phyloP scores from a whole-genome alignment of 2,888 invertebrate species.

The Stenchaetothrips biformis region DNA sequence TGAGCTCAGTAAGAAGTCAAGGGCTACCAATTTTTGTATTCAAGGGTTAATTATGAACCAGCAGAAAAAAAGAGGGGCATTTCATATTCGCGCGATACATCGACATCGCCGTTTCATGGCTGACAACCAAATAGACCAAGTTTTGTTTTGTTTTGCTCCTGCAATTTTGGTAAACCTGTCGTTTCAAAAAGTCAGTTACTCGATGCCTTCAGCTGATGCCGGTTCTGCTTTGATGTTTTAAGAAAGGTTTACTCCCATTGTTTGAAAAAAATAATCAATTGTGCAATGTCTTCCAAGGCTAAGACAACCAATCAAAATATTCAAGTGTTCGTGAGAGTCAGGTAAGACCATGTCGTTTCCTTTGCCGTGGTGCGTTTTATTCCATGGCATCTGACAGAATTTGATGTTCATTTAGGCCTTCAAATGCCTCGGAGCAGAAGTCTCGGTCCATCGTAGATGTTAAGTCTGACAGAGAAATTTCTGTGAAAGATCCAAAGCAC shows the following conservation, averaged over 20 bases:
- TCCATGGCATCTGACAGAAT: conserved; percentile 20
- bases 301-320: conserved; percentile 73
- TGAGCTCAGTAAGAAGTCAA: no score
- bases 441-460: conserved; percentile 66
- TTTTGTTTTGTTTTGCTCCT: neutral
- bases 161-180: neutral
- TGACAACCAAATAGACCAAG: no score
- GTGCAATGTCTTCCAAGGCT: neutral
- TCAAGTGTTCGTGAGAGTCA: conserved; percentile 79
- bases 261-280: neutral
- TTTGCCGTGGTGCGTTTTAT: neutral
- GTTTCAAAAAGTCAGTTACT: neutral
- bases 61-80: no score
- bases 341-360: conserved; percentile 54
- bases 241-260: neutral
- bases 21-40: neutral
- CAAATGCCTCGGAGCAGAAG: conserved; percentile 67
- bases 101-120: no score
- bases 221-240: neutral
- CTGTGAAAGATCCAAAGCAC: conserved; percentile 56
- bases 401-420: conserved; percentile 56
- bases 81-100: no score
- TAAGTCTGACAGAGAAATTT: conserved; percentile 59
- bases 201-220: neutral
- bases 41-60: no score